These are phyloP conservation scores for Sanderia malayensis DNA, from an alignment of 30 jellyfish, hydroid and myxozoan genomes.

Conservation along the genomic window DNA sequence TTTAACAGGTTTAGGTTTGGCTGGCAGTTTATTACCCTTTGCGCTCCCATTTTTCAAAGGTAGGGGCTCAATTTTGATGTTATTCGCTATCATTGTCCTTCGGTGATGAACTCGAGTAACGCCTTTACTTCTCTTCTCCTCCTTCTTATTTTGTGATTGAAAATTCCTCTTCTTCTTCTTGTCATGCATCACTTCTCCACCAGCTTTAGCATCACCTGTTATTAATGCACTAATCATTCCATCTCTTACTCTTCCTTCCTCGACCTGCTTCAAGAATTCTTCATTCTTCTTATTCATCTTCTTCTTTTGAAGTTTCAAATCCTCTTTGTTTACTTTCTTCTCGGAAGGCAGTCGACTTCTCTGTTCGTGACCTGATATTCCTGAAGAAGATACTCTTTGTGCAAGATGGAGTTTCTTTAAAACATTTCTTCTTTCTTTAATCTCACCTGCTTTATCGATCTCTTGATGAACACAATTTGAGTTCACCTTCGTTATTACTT, in stretches of 20 bases:
- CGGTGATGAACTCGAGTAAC: neutral
- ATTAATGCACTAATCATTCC: neutral
- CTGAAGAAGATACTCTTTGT: too few species aligned
- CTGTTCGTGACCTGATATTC: too few species aligned
- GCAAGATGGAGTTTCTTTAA: too few species aligned
- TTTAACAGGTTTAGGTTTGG: neutral
- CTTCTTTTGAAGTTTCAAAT: constrained; percentile 6
- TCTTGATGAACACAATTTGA: too few species aligned
- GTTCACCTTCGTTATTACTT: too few species aligned
- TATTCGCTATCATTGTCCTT: neutral
- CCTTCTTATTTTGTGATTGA: neutral
- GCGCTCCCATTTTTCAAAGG: neutral
- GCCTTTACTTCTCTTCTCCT: neutral
- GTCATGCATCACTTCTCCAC: neutral
- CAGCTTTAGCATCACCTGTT: neutral
- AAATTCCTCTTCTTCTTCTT: neutral
- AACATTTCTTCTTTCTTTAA: too few species aligned
- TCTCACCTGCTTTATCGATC: too few species aligned
- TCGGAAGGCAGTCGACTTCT: too few species aligned
- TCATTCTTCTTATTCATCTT: neutral
- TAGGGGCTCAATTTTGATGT: neutral
- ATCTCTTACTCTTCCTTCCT: constrained; percentile 10
- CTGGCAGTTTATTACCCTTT: neutral
- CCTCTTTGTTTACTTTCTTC: neutral
- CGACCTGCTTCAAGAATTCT: neutral